Conservation (phyloP, 2,797 vertebrate genomes). For the Neosilurus hyrtlii region DNA sequence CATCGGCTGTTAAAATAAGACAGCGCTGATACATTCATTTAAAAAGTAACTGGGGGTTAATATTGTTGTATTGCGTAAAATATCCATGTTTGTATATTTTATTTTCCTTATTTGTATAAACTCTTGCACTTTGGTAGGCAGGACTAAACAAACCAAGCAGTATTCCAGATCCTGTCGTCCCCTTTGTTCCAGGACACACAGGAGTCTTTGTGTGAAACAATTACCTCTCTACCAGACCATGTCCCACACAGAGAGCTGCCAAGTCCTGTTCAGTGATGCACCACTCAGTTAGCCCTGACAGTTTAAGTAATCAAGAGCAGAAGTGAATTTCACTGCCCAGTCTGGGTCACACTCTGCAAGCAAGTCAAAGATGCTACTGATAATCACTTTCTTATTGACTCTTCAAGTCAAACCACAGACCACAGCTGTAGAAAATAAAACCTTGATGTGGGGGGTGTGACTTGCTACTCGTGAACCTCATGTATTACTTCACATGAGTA, state of each 20-base stretch:
- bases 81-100: background rate
- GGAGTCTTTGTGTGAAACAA: slow-evolving; percentile 12
- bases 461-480: background rate
- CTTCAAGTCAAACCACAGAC: background rate
- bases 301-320: background rate
- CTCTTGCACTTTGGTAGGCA: background rate
- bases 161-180: background rate
- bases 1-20: background rate
- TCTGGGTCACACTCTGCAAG: background rate
- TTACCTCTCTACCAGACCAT: slow-evolving; percentile 24
- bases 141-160: background rate
- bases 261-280: slow-evolving; percentile 26
- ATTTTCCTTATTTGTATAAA: background rate
- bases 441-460: background rate
- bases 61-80: background rate
- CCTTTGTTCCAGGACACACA: slow-evolving; percentile 8
- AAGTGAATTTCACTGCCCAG: background rate
- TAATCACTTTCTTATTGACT: slow-evolving; percentile 6
- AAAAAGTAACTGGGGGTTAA: background rate
- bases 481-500: background rate
- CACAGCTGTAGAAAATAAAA: background rate
- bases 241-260: slow-evolving; percentile 33
- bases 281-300: slow-evolving; percentile 26
- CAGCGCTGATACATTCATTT: background rate
- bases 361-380: background rate